A percentile compares a stretch with the other conserved stretches of the same genome.
Evolutionary conservation across 2,113 vertebrate species (phyloP).

Genomic region (Megaptera novaeangliae): DNA sequence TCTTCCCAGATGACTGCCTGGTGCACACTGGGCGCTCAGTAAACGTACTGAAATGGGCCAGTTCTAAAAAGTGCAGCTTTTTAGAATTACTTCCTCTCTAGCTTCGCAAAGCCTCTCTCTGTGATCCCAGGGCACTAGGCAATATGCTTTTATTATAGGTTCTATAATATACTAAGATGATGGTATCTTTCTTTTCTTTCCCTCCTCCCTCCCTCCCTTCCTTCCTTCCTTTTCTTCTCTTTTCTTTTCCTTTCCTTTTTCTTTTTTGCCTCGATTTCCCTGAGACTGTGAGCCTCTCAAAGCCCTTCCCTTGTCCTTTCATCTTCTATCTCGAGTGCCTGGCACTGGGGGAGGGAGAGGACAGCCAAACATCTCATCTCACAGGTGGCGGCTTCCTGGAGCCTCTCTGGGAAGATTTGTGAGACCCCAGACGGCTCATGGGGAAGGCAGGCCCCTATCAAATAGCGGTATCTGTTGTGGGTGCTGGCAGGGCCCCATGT

Average conservation of each 20-base stretch:
- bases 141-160: background rate
- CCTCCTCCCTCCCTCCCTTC: background rate
- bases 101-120: background rate
- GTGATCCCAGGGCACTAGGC: background rate
- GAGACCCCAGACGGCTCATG: background rate
- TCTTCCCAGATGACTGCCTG: background rate
- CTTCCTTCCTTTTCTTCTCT: background rate
- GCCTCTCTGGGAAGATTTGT: background rate
- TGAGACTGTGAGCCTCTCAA: background rate
- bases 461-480: accelerated
- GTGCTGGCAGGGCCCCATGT: background rate
- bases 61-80: background rate
- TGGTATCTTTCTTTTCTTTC: accelerated
- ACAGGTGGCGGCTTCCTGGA: background rate
- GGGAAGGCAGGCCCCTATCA: background rate
- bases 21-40: accelerated
- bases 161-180: background rate
- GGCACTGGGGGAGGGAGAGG: background rate
- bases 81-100: background rate
- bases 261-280: background rate
- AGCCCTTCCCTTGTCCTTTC: background rate
- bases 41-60: no score
- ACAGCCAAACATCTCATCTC: no score
- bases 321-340: background rate
- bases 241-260: background rate